Conservation (phyloP, 2,888 invertebrate species). For the Tolmerus cingulatus region DNA sequence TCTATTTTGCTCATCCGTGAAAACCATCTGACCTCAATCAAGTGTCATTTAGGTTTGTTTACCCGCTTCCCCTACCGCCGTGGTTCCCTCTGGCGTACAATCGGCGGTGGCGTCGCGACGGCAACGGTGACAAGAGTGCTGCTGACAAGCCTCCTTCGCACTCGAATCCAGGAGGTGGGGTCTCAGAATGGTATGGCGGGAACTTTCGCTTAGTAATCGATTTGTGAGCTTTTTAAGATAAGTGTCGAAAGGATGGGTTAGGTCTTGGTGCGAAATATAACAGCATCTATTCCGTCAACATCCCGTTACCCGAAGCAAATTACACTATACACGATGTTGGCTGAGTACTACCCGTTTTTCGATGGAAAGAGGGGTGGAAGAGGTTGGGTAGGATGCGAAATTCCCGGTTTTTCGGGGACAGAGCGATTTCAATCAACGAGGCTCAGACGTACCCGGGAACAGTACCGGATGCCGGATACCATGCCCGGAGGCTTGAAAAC, state of each 20-base stretch:
- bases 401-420: background rate
- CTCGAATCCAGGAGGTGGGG: background rate
- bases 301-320: background rate
- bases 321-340: background rate
- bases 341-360: background rate
- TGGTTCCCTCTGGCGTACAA: background rate
- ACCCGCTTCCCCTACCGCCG: background rate
- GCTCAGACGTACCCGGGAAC: background rate
- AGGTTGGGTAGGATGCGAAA: background rate
- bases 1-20: background rate
- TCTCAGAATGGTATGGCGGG: background rate
- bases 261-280: background rate
- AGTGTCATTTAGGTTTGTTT: background rate
- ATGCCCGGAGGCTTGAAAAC: background rate
- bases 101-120: background rate
- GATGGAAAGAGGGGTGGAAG: background rate
- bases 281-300: background rate
- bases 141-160: background rate
- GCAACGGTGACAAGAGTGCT: background rate
- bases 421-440: background rate
- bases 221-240: slow-evolving; percentile 14
- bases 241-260: background rate
- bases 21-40: background rate
- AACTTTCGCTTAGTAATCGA: slow-evolving; percentile 27
- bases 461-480: background rate